These are phyloP conservation scores for Hypomecis atomaria DNA, from an alignment of 2,888 invertebrate genomes.

Conservation along the genomic window DNA sequence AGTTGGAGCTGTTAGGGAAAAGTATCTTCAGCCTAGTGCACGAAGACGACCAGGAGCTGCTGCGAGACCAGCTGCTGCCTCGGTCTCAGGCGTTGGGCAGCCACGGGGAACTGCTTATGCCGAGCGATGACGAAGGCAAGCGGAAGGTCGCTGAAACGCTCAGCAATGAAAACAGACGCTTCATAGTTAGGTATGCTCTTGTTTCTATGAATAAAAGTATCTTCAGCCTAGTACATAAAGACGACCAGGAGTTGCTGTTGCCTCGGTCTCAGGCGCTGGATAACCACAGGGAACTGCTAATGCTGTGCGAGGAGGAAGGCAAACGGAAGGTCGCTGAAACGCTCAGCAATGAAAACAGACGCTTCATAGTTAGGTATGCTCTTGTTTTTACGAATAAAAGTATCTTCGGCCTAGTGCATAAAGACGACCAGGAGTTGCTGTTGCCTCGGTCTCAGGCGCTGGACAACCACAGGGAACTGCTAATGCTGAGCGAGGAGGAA, in stretches of 20 bases:
- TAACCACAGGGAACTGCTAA: slow-evolving; percentile 81
- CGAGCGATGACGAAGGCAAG: slow-evolving; percentile 62
- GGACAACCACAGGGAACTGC: no score
- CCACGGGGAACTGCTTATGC: slow-evolving; percentile 81
- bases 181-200: slow-evolving; percentile 62
- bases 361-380: slow-evolving; percentile 65
- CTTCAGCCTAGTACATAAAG: no score
- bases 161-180: slow-evolving; percentile 59
- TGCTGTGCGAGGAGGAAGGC: slow-evolving; percentile 67
- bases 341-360: slow-evolving; percentile 59
- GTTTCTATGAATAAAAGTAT: no score
- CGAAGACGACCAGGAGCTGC: slow-evolving; percentile 90
- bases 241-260: no score
- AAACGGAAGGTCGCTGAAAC: slow-evolving; percentile 49
- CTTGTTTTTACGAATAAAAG: no score
- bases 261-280: slow-evolving; percentile 61
- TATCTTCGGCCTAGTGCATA: no score
- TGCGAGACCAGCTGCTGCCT: slow-evolving; percentile 87
- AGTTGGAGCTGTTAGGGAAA: slow-evolving; percentile 95
- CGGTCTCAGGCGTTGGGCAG: slow-evolving; percentile 71
- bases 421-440: no score
- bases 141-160: slow-evolving; percentile 52
- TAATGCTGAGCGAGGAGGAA: no score
- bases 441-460: no score
- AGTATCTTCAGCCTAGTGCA: slow-evolving; percentile 91